These are phyloP conservation scores for Grantiella picta DNA, from an alignment of 2,113 vertebrate species.

Conservation along the genomic window DNA sequence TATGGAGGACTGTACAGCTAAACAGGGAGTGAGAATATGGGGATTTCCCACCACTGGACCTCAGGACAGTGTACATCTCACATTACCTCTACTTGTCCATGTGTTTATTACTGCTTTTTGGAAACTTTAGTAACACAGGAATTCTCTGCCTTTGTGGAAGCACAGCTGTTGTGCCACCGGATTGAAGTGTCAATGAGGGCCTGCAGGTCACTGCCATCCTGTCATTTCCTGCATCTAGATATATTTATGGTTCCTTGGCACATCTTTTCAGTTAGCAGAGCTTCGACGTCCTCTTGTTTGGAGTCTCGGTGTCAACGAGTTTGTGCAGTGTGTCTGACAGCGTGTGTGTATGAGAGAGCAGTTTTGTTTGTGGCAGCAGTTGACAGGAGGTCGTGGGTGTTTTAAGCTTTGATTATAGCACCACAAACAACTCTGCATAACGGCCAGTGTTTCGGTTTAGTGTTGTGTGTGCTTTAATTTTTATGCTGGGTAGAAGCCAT, in stretches of 20 bases:
- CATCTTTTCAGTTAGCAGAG: neutral
- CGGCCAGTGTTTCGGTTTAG: neutral
- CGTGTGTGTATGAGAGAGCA: neutral
- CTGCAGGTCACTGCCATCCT: neutral
- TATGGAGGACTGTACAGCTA: neutral
- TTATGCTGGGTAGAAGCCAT: neutral
- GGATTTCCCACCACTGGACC: neutral
- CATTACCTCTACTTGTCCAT: neutral
- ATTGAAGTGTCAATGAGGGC: neutral
- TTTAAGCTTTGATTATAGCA: neutral
- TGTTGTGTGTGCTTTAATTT: neutral
- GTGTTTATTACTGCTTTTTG: neutral
- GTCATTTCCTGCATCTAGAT: neutral
- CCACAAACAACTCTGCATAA: neutral
- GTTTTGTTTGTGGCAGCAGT: neutral
- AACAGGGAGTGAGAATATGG: neutral
- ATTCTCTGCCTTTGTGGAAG: neutral
- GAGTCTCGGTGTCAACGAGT: neutral
- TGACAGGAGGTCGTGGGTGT: neutral
- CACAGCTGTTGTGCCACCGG: rapidly evolving
- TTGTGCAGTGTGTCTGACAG: neutral
- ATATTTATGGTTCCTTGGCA: neutral
- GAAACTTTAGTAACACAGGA: neutral
- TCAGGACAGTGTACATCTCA: neutral
- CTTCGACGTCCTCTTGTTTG: neutral